Percentiles rank a stretch among this genome's conserved stretches.
Conservation (phyloP, 2,888 invertebrate species). For the Tenthredo distinguenda region DNA sequence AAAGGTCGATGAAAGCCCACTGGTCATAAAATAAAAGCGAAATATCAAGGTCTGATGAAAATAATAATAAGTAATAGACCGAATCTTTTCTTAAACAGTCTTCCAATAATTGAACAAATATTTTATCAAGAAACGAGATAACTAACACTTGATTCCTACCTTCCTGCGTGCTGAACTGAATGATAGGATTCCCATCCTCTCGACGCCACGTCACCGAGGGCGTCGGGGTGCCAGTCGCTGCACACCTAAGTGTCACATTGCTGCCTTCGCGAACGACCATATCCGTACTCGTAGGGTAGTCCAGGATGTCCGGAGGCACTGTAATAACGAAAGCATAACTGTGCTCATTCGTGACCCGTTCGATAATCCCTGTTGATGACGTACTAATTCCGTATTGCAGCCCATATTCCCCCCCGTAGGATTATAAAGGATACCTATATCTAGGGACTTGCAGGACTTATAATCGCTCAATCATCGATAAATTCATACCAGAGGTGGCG, state of each 20-base stretch:
- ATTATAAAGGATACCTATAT: background rate
- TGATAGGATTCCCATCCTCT: constrained; percentile 86
- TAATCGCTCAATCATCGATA: background rate
- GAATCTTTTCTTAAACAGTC: background rate
- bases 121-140: background rate
- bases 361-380: constrained; percentile 57
- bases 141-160: background rate
- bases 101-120: background rate
- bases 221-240: constrained; percentile 91
- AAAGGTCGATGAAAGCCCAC: background rate
- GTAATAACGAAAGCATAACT: constrained; percentile 68
- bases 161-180: constrained; percentile 75
- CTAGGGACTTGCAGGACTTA: background rate
- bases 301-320: constrained; percentile 93
- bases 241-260: constrained; percentile 92
- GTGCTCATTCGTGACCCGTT: background rate
- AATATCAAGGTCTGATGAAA: background rate
- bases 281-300: constrained; percentile 92
- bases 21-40: background rate
- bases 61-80: background rate
- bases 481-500: background rate
- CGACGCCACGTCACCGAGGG: constrained; percentile 94
- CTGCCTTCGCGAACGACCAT: constrained; percentile 92
- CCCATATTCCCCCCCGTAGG: background rate
- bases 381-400: constrained; percentile 56